Evolutionary conservation across 2,888 invertebrate genomes (phyloP), one percentile per base, ranked within the genome.

Genomic region (Incurvaria masculella): DNA sequence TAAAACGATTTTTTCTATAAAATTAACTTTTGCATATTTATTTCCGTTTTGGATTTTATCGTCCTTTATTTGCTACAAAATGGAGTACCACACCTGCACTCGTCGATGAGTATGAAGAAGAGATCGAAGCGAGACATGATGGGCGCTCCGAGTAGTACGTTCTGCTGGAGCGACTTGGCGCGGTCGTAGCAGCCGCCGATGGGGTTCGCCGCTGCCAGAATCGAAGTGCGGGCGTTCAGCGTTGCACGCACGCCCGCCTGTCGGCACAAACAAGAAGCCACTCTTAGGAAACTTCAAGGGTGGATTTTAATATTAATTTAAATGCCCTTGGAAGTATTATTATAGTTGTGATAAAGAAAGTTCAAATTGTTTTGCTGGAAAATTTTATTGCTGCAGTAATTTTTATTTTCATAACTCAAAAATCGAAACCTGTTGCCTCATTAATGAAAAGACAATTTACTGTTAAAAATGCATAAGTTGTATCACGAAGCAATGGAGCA

Each of bases 41-140:
- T n/a, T n/a, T n/a, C n/a, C n/a, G n/a, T n/a, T n/a, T n/a, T n/a
- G n/a, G n/a, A n/a, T n/a, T n/a, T n/a, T n/a, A n/a, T n/a, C n/a
- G n/a, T n/a, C n/a, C n/a, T n/a, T n/a, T n/a, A n/a, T n/a, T 27
- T 27, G 8, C 8, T 11, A 27, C 14, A 27, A 27, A 27, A 51
- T 52, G 55, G 83, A 87, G 73, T 94, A 94, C 65, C 93, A 94
- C n/a, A n/a, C n/a, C n/a, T n/a, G 63, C 94, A 94, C 66, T 99
- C 98, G 65, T 99, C 99, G 2, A 98, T 91, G 1, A 99, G 81
- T 56, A 99, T 94, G 73, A 99, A 99, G 79, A 99, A 99, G 16
- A 99, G 78, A 72, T 99, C 99, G 70, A 99, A 99, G 57, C 99
- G 85, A 0, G 98, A 98, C 97, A 99, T 97, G 61, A 99, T 97